These are phyloP conservation scores for Agonopterix heracliana DNA, from an alignment of 2,888 invertebrate genomes.

Conservation along the genomic window DNA sequence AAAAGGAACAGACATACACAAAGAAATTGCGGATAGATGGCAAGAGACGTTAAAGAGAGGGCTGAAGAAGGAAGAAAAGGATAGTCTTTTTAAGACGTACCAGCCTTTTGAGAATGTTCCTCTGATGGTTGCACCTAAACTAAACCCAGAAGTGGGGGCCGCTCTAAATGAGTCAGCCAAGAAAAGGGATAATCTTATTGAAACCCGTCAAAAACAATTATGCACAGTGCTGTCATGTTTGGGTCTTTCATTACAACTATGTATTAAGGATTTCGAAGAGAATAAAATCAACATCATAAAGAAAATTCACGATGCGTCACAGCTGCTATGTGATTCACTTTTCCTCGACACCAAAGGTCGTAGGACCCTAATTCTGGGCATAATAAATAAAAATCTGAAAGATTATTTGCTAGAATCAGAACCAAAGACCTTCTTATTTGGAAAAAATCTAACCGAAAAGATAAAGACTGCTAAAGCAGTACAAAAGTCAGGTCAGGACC, in stretches of 20 bases:
- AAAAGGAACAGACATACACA: neutral
- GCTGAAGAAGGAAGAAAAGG: conserved; percentile 3
- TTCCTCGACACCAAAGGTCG: neutral
- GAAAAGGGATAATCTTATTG: conserved; percentile 1
- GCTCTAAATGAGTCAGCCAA: neutral
- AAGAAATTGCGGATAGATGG: conserved; percentile 1
- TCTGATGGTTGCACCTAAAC: neutral
- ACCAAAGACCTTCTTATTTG: neutral
- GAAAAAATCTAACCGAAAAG: conserved; percentile 3
- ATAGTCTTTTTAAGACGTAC: neutral
- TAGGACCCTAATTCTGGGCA: conserved; percentile 1
- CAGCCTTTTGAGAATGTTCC: neutral
- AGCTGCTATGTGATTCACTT: neutral
- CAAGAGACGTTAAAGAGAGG: neutral
- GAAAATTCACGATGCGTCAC: neutral
- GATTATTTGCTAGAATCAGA: conserved; percentile 3
- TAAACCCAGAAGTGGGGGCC: conserved; percentile 1
- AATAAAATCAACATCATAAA: no score
- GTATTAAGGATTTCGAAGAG: neutral
- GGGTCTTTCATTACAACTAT: neutral
- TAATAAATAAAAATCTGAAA: no score
- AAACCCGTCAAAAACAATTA: neutral
- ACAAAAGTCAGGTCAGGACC: conserved; percentile 3
- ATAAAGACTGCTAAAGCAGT: conserved; percentile 8
- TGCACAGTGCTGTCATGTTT: neutral